Evolutionary conservation across 2,888 invertebrate species (phyloP).

Genomic region (Scaptomyza caliginosa): DNA sequence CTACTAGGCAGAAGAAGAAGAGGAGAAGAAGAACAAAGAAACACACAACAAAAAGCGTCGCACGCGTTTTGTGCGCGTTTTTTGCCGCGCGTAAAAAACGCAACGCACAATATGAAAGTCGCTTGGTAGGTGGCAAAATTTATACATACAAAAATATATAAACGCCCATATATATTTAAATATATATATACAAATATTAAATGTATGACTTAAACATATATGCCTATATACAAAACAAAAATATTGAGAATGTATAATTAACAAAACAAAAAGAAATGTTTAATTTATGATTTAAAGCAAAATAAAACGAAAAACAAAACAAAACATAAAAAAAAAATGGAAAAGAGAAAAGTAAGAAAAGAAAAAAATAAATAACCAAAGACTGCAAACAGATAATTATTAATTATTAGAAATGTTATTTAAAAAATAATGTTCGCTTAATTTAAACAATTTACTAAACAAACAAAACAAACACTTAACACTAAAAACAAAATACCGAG

Average conservation of each 20-base stretch:
- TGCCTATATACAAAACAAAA: constrained; percentile 27
- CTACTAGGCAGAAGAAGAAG: too few relatives aligned
- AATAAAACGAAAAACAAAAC: background rate
- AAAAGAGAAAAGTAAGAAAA: constrained; percentile 52
- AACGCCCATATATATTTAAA: constrained; percentile 10
- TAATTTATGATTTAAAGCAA: constrained; percentile 64
- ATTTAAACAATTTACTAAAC: constrained; percentile 44
- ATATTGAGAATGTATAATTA: constrained; percentile 47
- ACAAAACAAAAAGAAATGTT: constrained; percentile 36
- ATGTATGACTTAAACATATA: constrained; percentile 60
- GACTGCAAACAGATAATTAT: constrained; percentile 85
- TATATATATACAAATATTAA: constrained; percentile 50
- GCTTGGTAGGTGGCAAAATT: constrained; percentile 19
- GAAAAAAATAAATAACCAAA: constrained; percentile 84
- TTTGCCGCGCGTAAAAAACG: constrained; percentile 62
- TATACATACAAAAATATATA: constrained; percentile 2
- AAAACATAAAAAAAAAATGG: constrained; percentile 22
- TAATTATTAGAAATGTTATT: constrained; percentile 84
- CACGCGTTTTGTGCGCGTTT: constrained; percentile 60
- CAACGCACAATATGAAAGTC: constrained; percentile 29
- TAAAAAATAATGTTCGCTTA: constrained; percentile 80
- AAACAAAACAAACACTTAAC: constrained; percentile 12
- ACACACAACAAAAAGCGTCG: background rate
- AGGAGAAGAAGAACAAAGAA: background rate
- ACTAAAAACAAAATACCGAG: constrained; percentile 3